phyloP scores from a whole-genome alignment of 37 sponge, comb jelly and placozoan species.

The Aplysina aerophoba region DNA sequence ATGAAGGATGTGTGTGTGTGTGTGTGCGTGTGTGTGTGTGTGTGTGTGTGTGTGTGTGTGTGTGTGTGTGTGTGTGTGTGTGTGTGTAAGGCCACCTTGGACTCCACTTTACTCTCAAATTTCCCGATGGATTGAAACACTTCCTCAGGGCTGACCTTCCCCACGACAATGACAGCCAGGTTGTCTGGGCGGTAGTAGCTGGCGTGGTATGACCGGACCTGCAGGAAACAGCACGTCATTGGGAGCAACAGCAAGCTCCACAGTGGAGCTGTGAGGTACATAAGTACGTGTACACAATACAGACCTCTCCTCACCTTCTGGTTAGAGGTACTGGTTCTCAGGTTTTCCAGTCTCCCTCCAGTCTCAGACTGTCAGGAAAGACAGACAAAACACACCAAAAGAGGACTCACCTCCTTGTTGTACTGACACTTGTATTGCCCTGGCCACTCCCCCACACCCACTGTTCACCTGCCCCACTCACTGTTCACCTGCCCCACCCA shows the following conservation, averaged over 20 bases:
- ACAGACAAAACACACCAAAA: neutral
- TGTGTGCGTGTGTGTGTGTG: too few species aligned
- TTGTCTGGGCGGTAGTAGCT: conserved; percentile 90
- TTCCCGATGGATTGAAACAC: conserved; percentile 62
- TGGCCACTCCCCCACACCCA: too few species aligned
- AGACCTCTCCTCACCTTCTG: conserved; percentile 69
- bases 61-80: too few species aligned
- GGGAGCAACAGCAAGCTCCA: too few species aligned
- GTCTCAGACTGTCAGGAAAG: conserved; percentile 72
- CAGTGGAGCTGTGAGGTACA: neutral
- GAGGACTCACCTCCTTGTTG: too few species aligned
- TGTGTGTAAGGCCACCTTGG: conserved; percentile 49
- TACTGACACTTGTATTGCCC: too few species aligned
- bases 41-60: too few species aligned
- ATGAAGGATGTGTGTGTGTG: too few species aligned
- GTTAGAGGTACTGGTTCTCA: conserved; percentile 79
- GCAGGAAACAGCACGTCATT: neutral
- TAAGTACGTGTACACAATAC: neutral
- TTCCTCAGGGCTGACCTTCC: conserved; percentile 69
- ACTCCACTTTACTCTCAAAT: conserved; percentile 80
- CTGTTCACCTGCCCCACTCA: too few species aligned
- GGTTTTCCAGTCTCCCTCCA: conserved; percentile 83
- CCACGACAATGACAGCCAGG: conserved; percentile 77
- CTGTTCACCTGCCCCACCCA: too few species aligned
- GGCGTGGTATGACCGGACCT: conserved; percentile 80